Percentiles rank a stretch among this genome's conserved stretches.
phyloP scores from a whole-genome alignment of 2,113 vertebrate species.

The Terrapene triunguis region DNA sequence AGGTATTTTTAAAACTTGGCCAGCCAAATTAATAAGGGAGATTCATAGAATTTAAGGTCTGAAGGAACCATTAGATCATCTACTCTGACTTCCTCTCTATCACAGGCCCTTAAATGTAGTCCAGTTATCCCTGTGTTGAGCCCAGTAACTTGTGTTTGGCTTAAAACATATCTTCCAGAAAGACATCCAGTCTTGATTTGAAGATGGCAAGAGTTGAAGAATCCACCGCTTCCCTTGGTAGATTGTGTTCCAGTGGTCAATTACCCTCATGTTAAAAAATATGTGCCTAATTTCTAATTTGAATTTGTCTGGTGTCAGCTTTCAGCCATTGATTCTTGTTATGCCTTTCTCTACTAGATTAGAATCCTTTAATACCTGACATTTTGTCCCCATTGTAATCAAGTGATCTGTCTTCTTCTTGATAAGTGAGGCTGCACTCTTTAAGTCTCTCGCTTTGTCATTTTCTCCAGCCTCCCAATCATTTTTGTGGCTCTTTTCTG shows the following conservation, averaged over 20 bases:
- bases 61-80: neutral
- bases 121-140: neutral
- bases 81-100: neutral
- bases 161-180: neutral
- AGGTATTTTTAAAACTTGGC: neutral
- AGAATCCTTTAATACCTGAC: neutral
- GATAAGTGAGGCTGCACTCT: neutral
- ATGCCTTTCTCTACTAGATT: neutral
- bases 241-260: neutral
- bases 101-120: neutral
- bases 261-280: neutral
- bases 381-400: neutral
- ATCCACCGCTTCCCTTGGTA: neutral
- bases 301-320: neutral
- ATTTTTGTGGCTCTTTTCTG: neutral
- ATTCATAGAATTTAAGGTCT: neutral
- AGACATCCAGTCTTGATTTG: neutral
- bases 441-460: neutral
- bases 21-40: neutral
- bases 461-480: rapidly evolving
- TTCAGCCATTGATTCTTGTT: neutral
- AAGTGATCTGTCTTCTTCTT: neutral
- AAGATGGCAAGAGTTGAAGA: neutral
- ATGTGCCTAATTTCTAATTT: neutral
- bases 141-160: neutral